Percentiles rank a stretch among this genome's conserved stretches.
These are phyloP conservation scores for Galeopterus variegatus DNA, from an alignment of 2,113 vertebrate species.

Conservation along the genomic window DNA sequence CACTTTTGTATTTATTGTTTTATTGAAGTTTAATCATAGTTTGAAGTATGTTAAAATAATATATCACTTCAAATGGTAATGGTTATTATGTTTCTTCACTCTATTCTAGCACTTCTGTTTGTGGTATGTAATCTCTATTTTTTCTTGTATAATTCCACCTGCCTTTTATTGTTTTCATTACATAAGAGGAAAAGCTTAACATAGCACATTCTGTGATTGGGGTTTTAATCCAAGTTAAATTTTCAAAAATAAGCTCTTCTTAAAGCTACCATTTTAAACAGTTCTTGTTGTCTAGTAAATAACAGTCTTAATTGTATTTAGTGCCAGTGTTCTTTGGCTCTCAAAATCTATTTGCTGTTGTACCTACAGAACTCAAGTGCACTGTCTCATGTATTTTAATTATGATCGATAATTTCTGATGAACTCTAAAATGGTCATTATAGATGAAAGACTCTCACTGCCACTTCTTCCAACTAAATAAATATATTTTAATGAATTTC, in stretches of 20 bases:
- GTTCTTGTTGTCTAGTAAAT: neutral
- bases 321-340: neutral
- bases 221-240: neutral
- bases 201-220: neutral
- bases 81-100: neutral
- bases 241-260: slow-evolving; percentile 24
- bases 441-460: neutral
- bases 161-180: neutral
- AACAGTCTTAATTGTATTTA: neutral
- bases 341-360: neutral
- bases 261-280: neutral
- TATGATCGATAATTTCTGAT: neutral
- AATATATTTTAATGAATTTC: neutral
- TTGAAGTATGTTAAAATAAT: neutral
- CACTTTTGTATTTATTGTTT: neutral
- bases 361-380: too few species aligned
- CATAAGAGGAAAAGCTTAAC: neutral
- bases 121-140: neutral
- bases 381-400: neutral
- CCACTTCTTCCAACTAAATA: neutral
- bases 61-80: neutral
- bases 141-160: neutral
- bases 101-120: neutral
- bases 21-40: neutral
- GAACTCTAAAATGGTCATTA: neutral